A percentile compares a stretch with the other conserved stretches of the same genome.
phyloP scores from a whole-genome alignment of 2,888 invertebrate genomes.

The Drosophila longiperda region DNA sequence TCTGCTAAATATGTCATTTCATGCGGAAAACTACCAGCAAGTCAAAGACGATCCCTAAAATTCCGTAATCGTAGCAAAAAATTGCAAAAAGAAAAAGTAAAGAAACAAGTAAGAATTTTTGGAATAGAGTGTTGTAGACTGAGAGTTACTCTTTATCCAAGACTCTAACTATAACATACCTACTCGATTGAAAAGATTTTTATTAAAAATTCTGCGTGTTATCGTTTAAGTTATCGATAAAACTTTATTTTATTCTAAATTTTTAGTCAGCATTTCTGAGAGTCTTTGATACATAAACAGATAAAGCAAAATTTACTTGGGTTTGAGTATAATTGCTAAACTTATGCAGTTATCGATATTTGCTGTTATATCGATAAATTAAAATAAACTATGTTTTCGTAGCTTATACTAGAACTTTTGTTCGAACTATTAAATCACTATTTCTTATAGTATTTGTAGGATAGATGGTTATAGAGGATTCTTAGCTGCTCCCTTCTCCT shows the following conservation, averaged over 20 bases:
- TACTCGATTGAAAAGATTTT: background rate
- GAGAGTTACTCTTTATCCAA: background rate
- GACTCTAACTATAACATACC: background rate
- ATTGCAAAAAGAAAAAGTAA: background rate
- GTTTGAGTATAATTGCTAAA: background rate
- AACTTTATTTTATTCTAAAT: background rate
- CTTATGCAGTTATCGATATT: background rate
- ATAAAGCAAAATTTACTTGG: background rate
- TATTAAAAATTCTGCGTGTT: background rate
- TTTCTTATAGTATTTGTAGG: background rate
- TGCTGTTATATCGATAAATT: background rate
- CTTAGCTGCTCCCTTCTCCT: too few relatives aligned
- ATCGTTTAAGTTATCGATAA: background rate
- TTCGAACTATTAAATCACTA: background rate
- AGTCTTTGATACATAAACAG: background rate
- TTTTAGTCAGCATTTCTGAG: background rate
- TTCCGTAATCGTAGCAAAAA: background rate
- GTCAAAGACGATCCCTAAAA: background rate
- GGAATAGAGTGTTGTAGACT: background rate
- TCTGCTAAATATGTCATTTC: background rate
- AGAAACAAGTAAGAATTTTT: background rate
- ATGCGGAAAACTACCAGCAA: slow-evolving; percentile 30
- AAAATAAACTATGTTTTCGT: background rate
- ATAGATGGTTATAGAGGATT: background rate
- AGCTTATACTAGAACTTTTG: background rate